Evolutionary conservation across 2,113 vertebrate species (phyloP).

Genomic region (Hemiscyllium ocellatum): DNA sequence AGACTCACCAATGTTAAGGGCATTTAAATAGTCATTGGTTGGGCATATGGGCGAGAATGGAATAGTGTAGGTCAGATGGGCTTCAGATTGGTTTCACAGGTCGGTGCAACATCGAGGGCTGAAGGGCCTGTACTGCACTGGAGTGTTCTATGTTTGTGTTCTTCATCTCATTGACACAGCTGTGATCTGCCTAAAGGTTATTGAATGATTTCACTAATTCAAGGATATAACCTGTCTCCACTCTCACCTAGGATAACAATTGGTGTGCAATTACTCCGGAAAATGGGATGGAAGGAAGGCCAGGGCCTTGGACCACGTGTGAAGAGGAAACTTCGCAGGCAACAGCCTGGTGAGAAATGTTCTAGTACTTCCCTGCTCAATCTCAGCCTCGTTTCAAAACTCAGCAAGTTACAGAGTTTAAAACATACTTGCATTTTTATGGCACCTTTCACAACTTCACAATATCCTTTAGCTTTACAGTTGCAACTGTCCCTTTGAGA

Average conservation of each 20-base stretch:
- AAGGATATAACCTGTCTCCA: background rate
- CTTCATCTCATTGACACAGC: slow-evolving; percentile 8
- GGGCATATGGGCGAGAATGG: too few species aligned
- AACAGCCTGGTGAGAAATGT: slow-evolving; percentile 60
- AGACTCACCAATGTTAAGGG: too few species aligned
- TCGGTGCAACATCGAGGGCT: too few species aligned
- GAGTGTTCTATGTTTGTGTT: too few species aligned
- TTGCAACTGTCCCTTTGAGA: background rate
- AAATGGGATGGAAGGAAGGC: slow-evolving; percentile 94
- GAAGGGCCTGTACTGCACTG: too few species aligned
- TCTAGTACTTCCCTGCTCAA: background rate
- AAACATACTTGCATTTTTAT: background rate
- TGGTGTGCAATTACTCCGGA: slow-evolving; percentile 78
- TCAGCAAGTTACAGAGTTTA: background rate
- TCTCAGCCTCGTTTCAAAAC: background rate
- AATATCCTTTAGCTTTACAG: background rate
- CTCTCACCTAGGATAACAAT: slow-evolving; percentile 64
- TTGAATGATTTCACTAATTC: background rate
- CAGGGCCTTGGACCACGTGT: slow-evolving; percentile 86
- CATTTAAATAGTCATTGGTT: too few species aligned
- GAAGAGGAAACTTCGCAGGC: slow-evolving; percentile 73
- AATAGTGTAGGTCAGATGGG: too few species aligned
- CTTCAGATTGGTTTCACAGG: too few species aligned
- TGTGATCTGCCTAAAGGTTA: background rate
- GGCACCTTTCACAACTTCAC: background rate